Conservation (phyloP, 2,888 invertebrate genomes). For the Diaperis boleti region DNA sequence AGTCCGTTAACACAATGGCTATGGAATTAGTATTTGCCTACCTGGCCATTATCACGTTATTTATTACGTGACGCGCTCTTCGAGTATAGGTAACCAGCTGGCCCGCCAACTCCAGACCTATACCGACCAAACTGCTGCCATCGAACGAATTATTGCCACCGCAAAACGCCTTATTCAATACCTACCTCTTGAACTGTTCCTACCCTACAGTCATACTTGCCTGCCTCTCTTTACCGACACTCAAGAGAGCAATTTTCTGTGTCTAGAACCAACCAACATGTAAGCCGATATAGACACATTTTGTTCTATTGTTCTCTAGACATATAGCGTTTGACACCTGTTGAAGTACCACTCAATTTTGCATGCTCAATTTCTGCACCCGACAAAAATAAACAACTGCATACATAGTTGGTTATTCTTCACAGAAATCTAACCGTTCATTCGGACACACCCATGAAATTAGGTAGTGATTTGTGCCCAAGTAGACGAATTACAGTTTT, state of each 20-base stretch:
- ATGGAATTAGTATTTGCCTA: slow-evolving; percentile 62
- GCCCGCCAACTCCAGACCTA: slow-evolving; percentile 36
- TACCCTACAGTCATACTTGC: background rate
- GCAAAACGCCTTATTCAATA: slow-evolving; percentile 30
- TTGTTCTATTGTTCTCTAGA: background rate
- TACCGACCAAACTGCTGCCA: slow-evolving; percentile 23
- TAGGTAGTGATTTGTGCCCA: too few relatives aligned
- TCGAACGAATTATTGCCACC: slow-evolving; percentile 33
- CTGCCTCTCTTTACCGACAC: background rate
- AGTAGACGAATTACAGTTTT: background rate
- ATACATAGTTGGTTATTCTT: too few relatives aligned
- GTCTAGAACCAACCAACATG: background rate
- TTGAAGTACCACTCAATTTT: background rate
- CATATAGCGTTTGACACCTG: background rate
- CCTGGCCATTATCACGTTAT: slow-evolving; percentile 59
- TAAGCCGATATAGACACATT: background rate
- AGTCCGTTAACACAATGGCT: slow-evolving; percentile 57
- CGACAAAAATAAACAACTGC: too few relatives aligned
- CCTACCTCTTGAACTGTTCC: slow-evolving; percentile 2
- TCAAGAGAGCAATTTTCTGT: background rate
- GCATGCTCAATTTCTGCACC: too few relatives aligned
- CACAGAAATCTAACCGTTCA: background rate
- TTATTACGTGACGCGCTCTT: slow-evolving; percentile 51
- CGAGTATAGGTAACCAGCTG: slow-evolving; percentile 33
- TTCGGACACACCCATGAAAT: background rate